These are phyloP conservation scores for Linnaemya vulpina DNA, from an alignment of 2,888 invertebrate genomes.

Conservation along the genomic window DNA sequence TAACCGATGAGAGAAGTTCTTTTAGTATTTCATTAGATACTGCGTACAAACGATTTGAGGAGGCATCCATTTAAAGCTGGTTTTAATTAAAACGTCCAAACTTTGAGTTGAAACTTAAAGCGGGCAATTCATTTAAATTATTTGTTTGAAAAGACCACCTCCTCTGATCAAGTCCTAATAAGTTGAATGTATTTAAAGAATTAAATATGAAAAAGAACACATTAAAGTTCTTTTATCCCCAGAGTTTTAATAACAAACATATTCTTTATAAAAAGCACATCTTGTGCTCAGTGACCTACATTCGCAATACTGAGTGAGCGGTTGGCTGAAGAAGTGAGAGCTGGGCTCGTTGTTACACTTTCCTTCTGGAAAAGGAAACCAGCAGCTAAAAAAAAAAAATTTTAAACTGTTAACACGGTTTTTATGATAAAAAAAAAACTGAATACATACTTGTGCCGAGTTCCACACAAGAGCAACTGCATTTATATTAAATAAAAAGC, in stretches of 20 bases:
- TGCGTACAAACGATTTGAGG: too few relatives aligned
- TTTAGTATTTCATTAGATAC: too few relatives aligned
- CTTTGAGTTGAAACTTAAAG: too few relatives aligned
- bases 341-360: constrained; percentile 8
- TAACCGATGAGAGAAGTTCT: too few relatives aligned
- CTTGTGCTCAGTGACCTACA: constrained; percentile 51
- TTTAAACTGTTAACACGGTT: constrained; percentile 26
- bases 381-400: constrained; percentile 29
- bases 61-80: too few relatives aligned
- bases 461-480: neutral
- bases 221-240: neutral
- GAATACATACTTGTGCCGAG: neutral
- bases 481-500: constrained; percentile 32
- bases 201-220: neutral
- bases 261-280: constrained; percentile 13
- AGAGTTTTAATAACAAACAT: constrained; percentile 1
- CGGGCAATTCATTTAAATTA: too few relatives aligned
- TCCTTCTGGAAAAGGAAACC: constrained; percentile 6
- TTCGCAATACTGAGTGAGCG: constrained; percentile 10
- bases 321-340: constrained; percentile 3
- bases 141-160: too few relatives aligned
- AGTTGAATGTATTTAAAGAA: too few relatives aligned
- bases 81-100: too few relatives aligned
- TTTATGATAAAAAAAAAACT: neutral
- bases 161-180: too few relatives aligned